A percentile compares a stretch with the other conserved stretches of the same genome.
Conservation (phyloP, 2,888 invertebrate species). For the Andrena fulva region DNA sequence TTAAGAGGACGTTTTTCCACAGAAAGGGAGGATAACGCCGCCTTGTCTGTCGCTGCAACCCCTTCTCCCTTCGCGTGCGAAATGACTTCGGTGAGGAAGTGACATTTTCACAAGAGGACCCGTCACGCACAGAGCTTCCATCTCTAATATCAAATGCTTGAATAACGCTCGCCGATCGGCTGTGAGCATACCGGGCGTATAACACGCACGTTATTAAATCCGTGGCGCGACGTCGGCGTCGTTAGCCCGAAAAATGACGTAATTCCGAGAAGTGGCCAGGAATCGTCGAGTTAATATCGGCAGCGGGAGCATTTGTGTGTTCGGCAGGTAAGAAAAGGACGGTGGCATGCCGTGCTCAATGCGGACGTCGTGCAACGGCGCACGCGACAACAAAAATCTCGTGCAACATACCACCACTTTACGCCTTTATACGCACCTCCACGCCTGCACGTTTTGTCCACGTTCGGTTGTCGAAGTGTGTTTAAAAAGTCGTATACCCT, state of each 20-base stretch:
- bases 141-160: neutral
- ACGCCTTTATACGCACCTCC: slow-evolving; percentile 52
- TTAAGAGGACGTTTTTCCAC: no score
- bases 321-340: slow-evolving; percentile 73
- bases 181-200: slow-evolving; percentile 50
- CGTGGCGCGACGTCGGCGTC: slow-evolving; percentile 38
- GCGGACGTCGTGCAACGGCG: slow-evolving; percentile 75
- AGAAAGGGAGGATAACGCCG: no score
- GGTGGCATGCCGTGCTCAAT: slow-evolving; percentile 72
- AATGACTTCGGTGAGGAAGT: no score
- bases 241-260: slow-evolving; percentile 66
- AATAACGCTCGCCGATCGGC: slow-evolving; percentile 26
- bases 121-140: no score
- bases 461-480: slow-evolving; percentile 26
- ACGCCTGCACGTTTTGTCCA: slow-evolving; percentile 17
- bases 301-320: slow-evolving; percentile 70
- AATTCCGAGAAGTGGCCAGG: slow-evolving; percentile 68
- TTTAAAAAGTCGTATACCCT: slow-evolving; percentile 15
- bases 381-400: slow-evolving; percentile 78
- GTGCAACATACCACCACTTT: slow-evolving; percentile 57
- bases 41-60: no score
- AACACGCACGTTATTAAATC: slow-evolving; percentile 62
- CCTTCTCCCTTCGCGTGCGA: no score
- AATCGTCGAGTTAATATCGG: slow-evolving; percentile 72
- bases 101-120: no score